phyloP scores from a whole-genome alignment of 2,888 invertebrate genomes.

The Cheilosia impressa region DNA sequence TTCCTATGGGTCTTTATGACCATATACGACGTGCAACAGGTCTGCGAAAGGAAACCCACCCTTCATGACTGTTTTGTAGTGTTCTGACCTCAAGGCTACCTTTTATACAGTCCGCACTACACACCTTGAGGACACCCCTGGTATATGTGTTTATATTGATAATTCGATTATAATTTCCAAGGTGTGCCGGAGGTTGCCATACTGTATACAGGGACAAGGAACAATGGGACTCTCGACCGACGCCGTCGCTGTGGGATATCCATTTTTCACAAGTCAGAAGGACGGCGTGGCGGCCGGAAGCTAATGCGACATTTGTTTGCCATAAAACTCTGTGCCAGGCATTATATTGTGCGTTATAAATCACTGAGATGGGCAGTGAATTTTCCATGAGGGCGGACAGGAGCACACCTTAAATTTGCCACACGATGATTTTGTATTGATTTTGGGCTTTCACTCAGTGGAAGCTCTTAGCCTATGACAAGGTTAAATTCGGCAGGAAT shows the following conservation, averaged over 20 bases:
- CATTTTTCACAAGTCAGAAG: conserved; percentile 42
- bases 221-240: conserved; percentile 21
- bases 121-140: conserved; percentile 15
- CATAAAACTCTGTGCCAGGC: conserved; percentile 22
- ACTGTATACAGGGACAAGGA: conserved; percentile 4
- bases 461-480: neutral
- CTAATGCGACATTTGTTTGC: conserved; percentile 43
- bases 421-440: conserved; percentile 36
- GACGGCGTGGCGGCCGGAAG: conserved; percentile 25
- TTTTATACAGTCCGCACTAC: conserved; percentile 19
- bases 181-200: conserved; percentile 44
- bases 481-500: conserved; percentile 8
- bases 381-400: conserved; percentile 22
- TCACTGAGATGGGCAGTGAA: conserved; percentile 27
- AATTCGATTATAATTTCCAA: conserved; percentile 71
- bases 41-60: neutral
- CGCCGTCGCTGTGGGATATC: neutral
- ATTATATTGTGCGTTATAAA: conserved; percentile 39
- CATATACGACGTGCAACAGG: conserved; percentile 36
- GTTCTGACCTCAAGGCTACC: conserved; percentile 20
- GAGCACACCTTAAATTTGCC: conserved; percentile 50
- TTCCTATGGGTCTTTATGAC: conserved; percentile 9
- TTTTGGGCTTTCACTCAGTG: conserved; percentile 7
- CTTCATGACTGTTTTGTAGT: neutral
- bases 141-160: conserved; percentile 34